phyloP scores from a whole-genome alignment of 2,113 vertebrate genomes.

The Oenanthe oenanthe region DNA sequence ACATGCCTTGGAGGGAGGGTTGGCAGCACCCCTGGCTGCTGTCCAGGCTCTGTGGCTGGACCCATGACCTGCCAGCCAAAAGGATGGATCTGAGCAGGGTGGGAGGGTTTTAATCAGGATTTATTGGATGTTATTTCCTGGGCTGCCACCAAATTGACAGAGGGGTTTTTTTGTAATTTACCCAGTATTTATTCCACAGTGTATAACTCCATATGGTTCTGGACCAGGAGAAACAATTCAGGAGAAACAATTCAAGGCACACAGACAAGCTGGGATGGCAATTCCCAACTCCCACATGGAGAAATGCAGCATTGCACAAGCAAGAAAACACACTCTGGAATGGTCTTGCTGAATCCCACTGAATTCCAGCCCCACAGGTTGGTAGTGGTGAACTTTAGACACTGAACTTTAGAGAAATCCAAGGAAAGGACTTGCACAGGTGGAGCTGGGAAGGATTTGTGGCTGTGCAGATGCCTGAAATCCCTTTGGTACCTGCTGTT shows the following conservation, averaged over 20 bases:
- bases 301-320: not conserved
- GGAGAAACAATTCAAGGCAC: not conserved
- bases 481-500: not conserved
- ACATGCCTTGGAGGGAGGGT: accelerated
- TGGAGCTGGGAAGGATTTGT: not conserved
- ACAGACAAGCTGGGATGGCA: not conserved
- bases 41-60: not conserved
- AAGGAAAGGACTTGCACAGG: not conserved
- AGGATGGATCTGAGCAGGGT: not conserved
- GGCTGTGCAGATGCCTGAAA: not conserved
- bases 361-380: not conserved
- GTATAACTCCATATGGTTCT: not conserved
- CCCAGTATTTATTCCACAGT: not conserved
- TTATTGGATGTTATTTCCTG: not conserved
- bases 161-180: not conserved
- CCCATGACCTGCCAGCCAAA: not conserved
- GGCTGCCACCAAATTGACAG: not conserved
- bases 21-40: not conserved
- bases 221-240: not conserved
- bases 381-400: not conserved
- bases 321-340: not conserved
- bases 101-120: not conserved
- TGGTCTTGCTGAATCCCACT: not conserved
- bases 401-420: not conserved
- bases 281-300: not conserved